phyloP scores from a whole-genome alignment of 2,888 invertebrate species.

The Euclidia mi region DNA sequence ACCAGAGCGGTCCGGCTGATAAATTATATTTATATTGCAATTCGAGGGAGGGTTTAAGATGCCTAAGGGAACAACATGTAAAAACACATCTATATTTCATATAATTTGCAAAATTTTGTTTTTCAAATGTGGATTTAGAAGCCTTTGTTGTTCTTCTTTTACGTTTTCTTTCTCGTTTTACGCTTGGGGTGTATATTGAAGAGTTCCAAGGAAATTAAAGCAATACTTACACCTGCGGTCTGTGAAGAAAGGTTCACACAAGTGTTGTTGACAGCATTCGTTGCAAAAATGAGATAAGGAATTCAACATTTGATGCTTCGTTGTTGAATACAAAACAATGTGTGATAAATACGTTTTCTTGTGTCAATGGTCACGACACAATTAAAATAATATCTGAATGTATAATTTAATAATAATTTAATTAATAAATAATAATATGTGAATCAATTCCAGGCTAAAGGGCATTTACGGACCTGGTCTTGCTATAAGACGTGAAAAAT shows the following conservation, averaged over 20 bases:
- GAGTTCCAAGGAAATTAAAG: slow-evolving; percentile 10
- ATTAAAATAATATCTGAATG: too few relatives aligned
- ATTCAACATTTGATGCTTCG: too few relatives aligned
- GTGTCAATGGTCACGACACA: too few relatives aligned
- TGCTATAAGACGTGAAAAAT: too few relatives aligned
- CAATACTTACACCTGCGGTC: background rate
- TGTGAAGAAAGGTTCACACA: background rate
- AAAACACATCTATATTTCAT: slow-evolving; percentile 27
- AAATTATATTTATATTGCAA: slow-evolving; percentile 52
- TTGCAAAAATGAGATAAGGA: background rate
- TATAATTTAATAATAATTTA: too few relatives aligned
- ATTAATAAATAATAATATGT: too few relatives aligned
- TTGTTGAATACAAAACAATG: too few relatives aligned
- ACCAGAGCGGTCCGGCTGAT: slow-evolving; percentile 25
- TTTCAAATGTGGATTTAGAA: slow-evolving; percentile 19
- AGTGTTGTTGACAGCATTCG: background rate
- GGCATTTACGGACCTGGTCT: too few relatives aligned
- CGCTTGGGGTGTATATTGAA: slow-evolving; percentile 15
- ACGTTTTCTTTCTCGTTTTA: slow-evolving; percentile 6
- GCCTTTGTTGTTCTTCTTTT: slow-evolving; percentile 14
- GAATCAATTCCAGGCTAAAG: too few relatives aligned
- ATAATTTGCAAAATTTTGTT: slow-evolving; percentile 30
- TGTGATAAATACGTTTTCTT: too few relatives aligned
- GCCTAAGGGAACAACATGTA: slow-evolving; percentile 28
- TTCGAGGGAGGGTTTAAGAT: slow-evolving; percentile 25